These are phyloP conservation scores for Theonella swinhoei DNA, from an alignment of 37 sponge, comb jelly and placozoan species.

Conservation along the genomic window DNA sequence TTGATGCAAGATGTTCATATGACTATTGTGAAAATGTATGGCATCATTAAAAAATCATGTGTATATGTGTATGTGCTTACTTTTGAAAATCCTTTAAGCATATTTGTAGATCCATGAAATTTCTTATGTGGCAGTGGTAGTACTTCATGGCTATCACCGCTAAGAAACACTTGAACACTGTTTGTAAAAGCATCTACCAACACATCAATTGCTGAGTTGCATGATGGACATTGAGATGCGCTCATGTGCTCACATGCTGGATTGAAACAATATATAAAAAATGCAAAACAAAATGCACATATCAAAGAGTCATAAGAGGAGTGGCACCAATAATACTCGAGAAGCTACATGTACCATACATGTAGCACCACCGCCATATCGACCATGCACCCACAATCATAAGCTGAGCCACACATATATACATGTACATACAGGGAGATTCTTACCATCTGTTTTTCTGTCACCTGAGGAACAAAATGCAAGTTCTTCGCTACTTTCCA, in stretches of 20 bases:
- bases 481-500: too few relatives aligned
- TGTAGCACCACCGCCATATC: too few relatives aligned
- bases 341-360: too few relatives aligned
- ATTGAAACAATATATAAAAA: not conserved
- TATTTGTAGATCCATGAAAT: not conserved
- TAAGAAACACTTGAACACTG: slow-evolving; percentile 31
- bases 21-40: too few relatives aligned
- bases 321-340: not conserved
- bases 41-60: too few relatives aligned
- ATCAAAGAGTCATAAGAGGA: not conserved
- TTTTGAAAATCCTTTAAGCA: slow-evolving; percentile 31
- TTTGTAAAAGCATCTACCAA: slow-evolving; percentile 59
- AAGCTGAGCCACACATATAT: too few relatives aligned
- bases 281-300: not conserved
- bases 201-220: slow-evolving; percentile 21
- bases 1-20: slow-evolving; percentile 33
- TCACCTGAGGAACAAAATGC: too few relatives aligned
- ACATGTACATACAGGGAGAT: too few relatives aligned
- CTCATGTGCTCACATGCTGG: slow-evolving; percentile 10
- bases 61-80: slow-evolving; percentile 8
- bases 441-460: too few relatives aligned
- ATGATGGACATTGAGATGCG: slow-evolving; percentile 12
- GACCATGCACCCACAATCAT: too few relatives aligned
- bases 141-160: not conserved
- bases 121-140: not conserved